Conservation (phyloP, 2,888 invertebrate species). For the Andricus curvator region DNA sequence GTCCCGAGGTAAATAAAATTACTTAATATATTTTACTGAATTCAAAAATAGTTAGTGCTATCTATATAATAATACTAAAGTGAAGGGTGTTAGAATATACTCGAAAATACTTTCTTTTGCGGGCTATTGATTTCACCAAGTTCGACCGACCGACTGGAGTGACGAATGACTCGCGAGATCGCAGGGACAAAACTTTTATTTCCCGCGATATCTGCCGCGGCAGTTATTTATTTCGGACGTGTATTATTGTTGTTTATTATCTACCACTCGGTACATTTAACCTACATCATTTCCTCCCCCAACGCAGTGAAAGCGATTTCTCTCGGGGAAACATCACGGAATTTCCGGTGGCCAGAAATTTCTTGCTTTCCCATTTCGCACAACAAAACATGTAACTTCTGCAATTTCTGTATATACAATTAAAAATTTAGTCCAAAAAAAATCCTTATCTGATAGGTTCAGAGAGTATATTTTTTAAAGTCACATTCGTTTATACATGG, state of each 20-base stretch:
- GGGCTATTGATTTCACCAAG: slow-evolving; percentile 60
- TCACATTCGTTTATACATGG: too few species aligned
- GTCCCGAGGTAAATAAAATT: not conserved
- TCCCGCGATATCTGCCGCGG: slow-evolving; percentile 49
- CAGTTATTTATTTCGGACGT: slow-evolving; percentile 69
- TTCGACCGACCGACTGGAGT: slow-evolving; percentile 54
- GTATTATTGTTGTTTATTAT: slow-evolving; percentile 74
- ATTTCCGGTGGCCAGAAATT: slow-evolving; percentile 55
- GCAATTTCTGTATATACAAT: not conserved
- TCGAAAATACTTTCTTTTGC: slow-evolving; percentile 47
- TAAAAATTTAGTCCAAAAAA: not conserved
- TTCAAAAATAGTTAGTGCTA: not conserved
- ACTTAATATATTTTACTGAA: too few species aligned
- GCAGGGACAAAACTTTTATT: slow-evolving; percentile 64
- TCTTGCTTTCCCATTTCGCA: slow-evolving; percentile 35
- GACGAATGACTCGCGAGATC: slow-evolving; percentile 64
- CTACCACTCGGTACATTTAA: slow-evolving; percentile 73
- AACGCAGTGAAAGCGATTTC: slow-evolving; percentile 50
- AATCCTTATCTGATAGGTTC: not conserved
- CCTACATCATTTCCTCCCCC: slow-evolving; percentile 66
- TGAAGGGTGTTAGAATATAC: not conserved
- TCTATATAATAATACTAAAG: not conserved
- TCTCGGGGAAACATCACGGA: slow-evolving; percentile 51
- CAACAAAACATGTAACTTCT: not conserved
- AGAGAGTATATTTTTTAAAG: too few species aligned